Conservation (phyloP, 2,888 invertebrate genomes). For the Ceratothoa steindachneri region DNA sequence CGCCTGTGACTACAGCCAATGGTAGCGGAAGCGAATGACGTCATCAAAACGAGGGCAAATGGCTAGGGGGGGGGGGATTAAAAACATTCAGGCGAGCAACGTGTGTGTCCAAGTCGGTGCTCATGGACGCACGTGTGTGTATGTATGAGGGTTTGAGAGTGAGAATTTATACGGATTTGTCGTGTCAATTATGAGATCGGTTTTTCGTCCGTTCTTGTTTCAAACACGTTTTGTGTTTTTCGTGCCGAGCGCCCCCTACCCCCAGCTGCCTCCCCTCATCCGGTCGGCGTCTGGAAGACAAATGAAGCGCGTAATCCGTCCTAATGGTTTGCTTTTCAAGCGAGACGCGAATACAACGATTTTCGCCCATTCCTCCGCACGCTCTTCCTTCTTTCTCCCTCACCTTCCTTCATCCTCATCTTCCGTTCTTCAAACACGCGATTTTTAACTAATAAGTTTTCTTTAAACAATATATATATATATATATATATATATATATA, state of each 20-base stretch:
- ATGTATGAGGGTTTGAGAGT: neutral
- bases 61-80: too few species aligned
- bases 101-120: too few species aligned
- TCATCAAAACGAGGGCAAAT: too few species aligned
- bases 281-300: slow-evolving; percentile 19
- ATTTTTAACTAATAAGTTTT: neutral
- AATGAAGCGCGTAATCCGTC: slow-evolving; percentile 23
- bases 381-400: neutral
- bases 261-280: slow-evolving; percentile 58
- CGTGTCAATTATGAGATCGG: neutral
- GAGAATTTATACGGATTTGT: neutral
- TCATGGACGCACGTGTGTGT: too few species aligned
- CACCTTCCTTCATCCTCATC: neutral
- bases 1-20: too few species aligned
- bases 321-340: slow-evolving; percentile 16
- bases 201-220: too few species aligned
- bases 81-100: too few species aligned
- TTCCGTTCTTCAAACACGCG: neutral
- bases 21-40: too few species aligned
- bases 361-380: neutral
- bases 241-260: too few species aligned
- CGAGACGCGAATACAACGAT: neutral
- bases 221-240: too few species aligned
- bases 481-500: neutral
- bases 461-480: neutral